Evolutionary conservation across 2,797 vertebrate genomes (phyloP).

Genomic region (Ctenosaura bakeri): DNA sequence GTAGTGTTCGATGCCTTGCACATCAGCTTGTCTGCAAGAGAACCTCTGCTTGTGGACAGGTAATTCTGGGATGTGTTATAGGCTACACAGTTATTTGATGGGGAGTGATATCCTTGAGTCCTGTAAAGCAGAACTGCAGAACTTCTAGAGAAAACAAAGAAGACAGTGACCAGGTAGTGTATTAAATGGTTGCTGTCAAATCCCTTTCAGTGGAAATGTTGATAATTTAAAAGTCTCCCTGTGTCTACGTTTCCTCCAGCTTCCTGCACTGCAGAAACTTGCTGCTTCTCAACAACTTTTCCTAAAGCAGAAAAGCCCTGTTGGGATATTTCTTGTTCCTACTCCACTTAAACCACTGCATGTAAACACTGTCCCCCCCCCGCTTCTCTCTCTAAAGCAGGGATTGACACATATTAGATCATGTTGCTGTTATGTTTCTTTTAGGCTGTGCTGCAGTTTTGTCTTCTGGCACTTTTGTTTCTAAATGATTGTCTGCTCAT

Average conservation of each 20-base stretch:
- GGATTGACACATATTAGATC: neutral
- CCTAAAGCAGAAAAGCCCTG: neutral
- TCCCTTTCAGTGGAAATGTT: neutral
- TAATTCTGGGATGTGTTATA: neutral
- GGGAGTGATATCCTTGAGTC: too few relatives aligned
- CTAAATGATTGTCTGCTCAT: neutral
- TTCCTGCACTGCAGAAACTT: too few relatives aligned
- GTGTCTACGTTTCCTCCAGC: neutral
- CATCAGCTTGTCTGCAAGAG: neutral
- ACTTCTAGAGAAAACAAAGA: too few relatives aligned
- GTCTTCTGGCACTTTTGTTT: neutral
- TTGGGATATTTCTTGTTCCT: neutral
- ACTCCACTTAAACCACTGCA: neutral
- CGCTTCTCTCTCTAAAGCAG: neutral
- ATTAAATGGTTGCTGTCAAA: neutral
- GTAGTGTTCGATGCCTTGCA: neutral
- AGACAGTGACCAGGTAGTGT: neutral
- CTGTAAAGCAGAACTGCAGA: too few relatives aligned
- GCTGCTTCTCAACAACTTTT: neutral
- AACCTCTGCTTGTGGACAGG: neutral
- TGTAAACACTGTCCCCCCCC: neutral
- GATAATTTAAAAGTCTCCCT: neutral
- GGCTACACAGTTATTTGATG: neutral
- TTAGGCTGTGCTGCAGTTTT: neutral
- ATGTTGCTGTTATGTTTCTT: neutral